Evolutionary conservation across 2,113 vertebrate species (phyloP), one percentile per base, ranked within the genome.

Genomic region (Antennarius striatus): DNA sequence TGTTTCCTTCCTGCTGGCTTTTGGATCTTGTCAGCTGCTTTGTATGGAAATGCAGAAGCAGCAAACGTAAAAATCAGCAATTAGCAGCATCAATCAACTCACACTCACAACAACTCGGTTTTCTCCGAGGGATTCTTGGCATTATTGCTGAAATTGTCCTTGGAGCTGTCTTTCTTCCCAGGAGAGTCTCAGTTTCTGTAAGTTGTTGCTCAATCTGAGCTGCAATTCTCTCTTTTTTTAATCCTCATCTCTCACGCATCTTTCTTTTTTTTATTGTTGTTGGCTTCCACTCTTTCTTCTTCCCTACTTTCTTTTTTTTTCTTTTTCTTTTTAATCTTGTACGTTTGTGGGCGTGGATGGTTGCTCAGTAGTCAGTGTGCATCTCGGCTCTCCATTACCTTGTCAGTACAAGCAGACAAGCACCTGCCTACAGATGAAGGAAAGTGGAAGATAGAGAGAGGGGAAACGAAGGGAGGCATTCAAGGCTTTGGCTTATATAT

Each of bases 401-500:
- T 86, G 79, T 83, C 67, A 58, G 82, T 53, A 43, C 14, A 70
- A 47, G 56, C 47, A 65, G 66, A 77, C 56, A 57, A 80, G 53
- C 75, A 77, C 63, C 67, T 75, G 82, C 81, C 85, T 87, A 69
- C 83, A 83, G 78, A 87, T 87, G 85, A 87, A 12, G 42, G 85
- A 12, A 43, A 64, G 57, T 5, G 28, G 74, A 62, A 71, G 53
- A 46, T 42, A 3, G 63, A 6, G 53, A 42, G 14, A 70, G 40
- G 7, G 10, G 28, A 51, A 65, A 59, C 51, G 64, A 60, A 64
- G 57, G 50, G 43, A 75, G 43, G 53, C 74, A 65, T 78, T 75
- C 68, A 81, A 63, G 74, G 73, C 81, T 79, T 77, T 58, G 66
- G 63, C 75, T 69, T 75, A 64, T 49, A 80, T 64, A 61, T 47